These are phyloP conservation scores for western clawed frog (Xenopus tropicalis) DNA, from an alignment of 2,113 vertebrate species.

Conservation along the genomic window DNA sequence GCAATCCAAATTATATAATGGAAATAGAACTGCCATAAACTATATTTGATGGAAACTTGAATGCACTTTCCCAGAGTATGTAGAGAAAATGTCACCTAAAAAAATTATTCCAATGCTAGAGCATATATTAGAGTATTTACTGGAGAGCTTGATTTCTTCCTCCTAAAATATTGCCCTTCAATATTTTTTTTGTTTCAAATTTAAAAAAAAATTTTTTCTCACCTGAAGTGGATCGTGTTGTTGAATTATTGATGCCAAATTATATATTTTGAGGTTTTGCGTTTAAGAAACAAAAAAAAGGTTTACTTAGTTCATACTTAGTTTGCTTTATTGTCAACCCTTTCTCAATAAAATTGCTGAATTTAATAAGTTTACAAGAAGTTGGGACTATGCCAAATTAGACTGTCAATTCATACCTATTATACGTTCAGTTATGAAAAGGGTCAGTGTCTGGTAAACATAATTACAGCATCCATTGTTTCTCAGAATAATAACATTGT, in stretches of 20 bases:
- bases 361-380: conserved; percentile 61
- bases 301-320: conserved; percentile 61
- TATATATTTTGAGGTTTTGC: conserved; percentile 59
- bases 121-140: too few species aligned
- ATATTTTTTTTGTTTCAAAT: too few species aligned
- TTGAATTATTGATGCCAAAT: conserved; percentile 42
- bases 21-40: too few species aligned
- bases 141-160: too few species aligned
- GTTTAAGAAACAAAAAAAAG: conserved; percentile 54
- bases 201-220: too few species aligned
- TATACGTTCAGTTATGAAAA: conserved; percentile 47
- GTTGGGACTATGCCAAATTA: conserved; percentile 54
- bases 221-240: conserved; percentile 41
- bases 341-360: conserved; percentile 60
- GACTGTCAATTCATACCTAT: conserved; percentile 56
- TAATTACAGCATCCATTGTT: conserved; percentile 49
- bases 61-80: too few species aligned
- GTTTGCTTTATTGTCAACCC: conserved; percentile 64
- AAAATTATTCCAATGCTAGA: too few species aligned
- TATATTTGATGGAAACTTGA: too few species aligned
- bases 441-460: conserved; percentile 48
- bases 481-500: conserved; percentile 52
- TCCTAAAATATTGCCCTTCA: too few species aligned
- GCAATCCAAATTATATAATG: too few species aligned
- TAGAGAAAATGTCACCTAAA: too few species aligned